A percentile compares a stretch with the other conserved stretches of the same genome.
These are phyloP conservation scores for Emberiza fucata DNA, from an alignment of 2,113 vertebrate species.

Conservation along the genomic window DNA sequence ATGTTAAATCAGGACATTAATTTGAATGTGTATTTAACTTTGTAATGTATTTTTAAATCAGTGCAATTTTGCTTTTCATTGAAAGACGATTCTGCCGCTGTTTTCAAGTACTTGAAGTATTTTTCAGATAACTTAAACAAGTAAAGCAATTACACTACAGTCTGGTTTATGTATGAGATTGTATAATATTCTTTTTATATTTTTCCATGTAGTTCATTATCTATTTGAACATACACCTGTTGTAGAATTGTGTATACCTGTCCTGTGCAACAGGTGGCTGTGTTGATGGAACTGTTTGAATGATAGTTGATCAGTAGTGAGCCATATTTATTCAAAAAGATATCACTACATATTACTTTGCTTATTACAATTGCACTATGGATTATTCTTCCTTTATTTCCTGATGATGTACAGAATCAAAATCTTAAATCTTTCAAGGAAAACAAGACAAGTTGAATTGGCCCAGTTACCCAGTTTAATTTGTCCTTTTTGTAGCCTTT, in stretches of 20 bases:
- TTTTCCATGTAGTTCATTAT: slow-evolving; percentile 38
- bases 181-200: slow-evolving; percentile 51
- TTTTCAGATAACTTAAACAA: slow-evolving; percentile 44
- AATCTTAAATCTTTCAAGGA: slow-evolving; percentile 62
- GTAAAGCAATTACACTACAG: slow-evolving; percentile 35
- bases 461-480: slow-evolving; percentile 60
- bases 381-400: slow-evolving; percentile 65
- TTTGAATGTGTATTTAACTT: slow-evolving; percentile 61
- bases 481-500: slow-evolving; percentile 65
- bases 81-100: slow-evolving; percentile 17
- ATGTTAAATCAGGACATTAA: slow-evolving; percentile 41
- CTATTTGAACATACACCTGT: slow-evolving; percentile 43
- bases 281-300: slow-evolving; percentile 37
- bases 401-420: slow-evolving; percentile 69
- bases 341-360: slow-evolving; percentile 65
- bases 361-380: slow-evolving; percentile 76
- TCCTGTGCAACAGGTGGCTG: slow-evolving; percentile 44
- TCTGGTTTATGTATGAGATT: slow-evolving; percentile 52
- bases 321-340: slow-evolving; percentile 72
- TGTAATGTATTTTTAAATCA: slow-evolving; percentile 49
- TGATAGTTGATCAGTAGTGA: slow-evolving; percentile 63
- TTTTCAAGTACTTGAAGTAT: slow-evolving; percentile 54
- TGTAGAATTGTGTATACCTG: slow-evolving; percentile 51
- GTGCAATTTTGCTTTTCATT: slow-evolving; percentile 65
- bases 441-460: slow-evolving; percentile 66